Evolutionary conservation across 2,888 invertebrate genomes (phyloP), one percentile per base, ranked within the genome.

Genomic region (Dolichopus griseipennis): DNA sequence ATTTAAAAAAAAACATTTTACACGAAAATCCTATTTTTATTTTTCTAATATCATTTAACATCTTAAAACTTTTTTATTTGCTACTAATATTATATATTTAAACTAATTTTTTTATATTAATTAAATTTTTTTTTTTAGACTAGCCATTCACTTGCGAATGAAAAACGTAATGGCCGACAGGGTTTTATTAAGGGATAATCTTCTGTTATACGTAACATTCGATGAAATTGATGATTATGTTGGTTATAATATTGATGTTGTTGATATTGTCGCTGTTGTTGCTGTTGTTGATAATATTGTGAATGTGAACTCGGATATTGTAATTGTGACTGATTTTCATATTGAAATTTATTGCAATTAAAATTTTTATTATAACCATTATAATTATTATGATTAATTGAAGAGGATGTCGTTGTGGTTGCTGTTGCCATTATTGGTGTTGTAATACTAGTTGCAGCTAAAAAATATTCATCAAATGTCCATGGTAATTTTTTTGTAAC

Each of bases 121-220:
- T 52, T 18, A 18, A 3, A 10, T 9, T 43, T 9, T 43, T 43
- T n/a, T 12, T 18, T 4, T 71, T 75, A 81, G 72, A 81, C 81
- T 70, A 81, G 76, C 81, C 81, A 81, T 73, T 81, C 82, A 72
- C 80, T 81, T 70, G 81, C 78, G 74, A 81, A 76, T 52, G 80
- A 77, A 70, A 79, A 78, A 69, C 77, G 77, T 70, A 82, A 77
- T 73, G 79, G 78, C 72, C 79, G 78, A 73, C 77, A 79, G 75
- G 78, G 78, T 76, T 76, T 78, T 75, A 81, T 76, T 75, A 78
- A 75, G 72, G 75, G 73, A 73, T 77, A 76, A 73, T 78, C 80
- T 77, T 79, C 64, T 15, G 64, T 33, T n/a, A 64, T 34, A 37
- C 64, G 37, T n/a, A 64, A 64, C 33, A 20, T 64, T 33, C 64